Percentiles rank a stretch among this genome's conserved stretches.
These are phyloP conservation scores for Drosophila kambysellisi DNA, from an alignment of 2,888 invertebrate genomes.

Conservation along the genomic window DNA sequence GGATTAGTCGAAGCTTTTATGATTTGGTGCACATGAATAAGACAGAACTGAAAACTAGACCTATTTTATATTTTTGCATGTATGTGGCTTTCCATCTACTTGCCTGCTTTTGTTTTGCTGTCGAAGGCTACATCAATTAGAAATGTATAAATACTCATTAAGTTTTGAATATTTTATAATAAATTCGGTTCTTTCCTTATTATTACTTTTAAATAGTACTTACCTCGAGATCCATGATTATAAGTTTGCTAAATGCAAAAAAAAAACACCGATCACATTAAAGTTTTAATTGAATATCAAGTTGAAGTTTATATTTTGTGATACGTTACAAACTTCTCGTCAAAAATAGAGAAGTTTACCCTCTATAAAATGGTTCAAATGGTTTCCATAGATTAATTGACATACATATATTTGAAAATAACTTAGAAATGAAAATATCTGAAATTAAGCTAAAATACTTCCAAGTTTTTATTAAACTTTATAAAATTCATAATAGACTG, in stretches of 20 bases:
- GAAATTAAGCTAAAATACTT: neutral
- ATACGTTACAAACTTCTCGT: no score
- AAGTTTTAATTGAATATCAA: neutral
- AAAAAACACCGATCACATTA: neutral
- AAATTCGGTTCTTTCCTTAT: neutral
- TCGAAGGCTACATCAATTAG: slow-evolving; percentile 18
- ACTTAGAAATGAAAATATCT: neutral
- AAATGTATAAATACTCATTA: neutral
- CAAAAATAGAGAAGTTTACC: neutral
- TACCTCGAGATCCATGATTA: neutral
- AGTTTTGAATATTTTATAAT: neutral
- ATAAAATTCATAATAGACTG: neutral
- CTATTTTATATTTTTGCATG: slow-evolving; percentile 39
- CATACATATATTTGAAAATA: neutral
- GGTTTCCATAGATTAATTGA: neutral
- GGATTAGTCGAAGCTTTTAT: slow-evolving; percentile 43
- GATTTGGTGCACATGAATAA: slow-evolving; percentile 45
- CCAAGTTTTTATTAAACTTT: neutral
- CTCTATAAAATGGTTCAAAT: neutral
- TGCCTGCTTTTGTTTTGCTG: slow-evolving; percentile 31
- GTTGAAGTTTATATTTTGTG: no score
- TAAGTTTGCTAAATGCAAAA: no score
- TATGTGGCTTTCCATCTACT: slow-evolving; percentile 19
- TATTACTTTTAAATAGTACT: neutral
- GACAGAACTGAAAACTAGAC: slow-evolving; percentile 38